Percentiles rank a stretch among this genome's conserved stretches.
Evolutionary conservation across 2,797 vertebrate genomes (phyloP).

Genomic region (Rhinichthys osculus): DNA sequence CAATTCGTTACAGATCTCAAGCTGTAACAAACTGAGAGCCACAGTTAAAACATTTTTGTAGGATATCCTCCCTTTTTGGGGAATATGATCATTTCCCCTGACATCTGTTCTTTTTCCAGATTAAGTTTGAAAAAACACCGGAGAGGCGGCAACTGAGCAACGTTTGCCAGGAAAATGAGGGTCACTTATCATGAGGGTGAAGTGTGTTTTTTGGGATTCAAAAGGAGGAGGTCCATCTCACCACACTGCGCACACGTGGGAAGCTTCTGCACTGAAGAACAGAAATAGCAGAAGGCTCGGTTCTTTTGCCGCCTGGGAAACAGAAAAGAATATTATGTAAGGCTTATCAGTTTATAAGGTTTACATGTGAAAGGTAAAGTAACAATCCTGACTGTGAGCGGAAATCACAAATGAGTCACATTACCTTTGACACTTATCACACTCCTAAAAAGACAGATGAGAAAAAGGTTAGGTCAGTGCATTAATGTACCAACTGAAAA

Average conservation of each 20-base stretch:
- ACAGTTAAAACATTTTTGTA: neutral
- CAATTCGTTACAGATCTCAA: neutral
- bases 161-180: neutral
- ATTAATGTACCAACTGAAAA: neutral
- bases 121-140: neutral
- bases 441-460: slow-evolving; percentile 83
- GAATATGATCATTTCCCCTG: neutral
- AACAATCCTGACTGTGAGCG: neutral
- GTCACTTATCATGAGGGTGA: neutral
- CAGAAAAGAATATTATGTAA: slow-evolving; percentile 30
- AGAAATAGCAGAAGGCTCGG: slow-evolving; percentile 98
- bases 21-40: neutral
- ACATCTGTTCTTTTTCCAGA: neutral
- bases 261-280: slow-evolving; percentile 91
- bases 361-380: too few species aligned
- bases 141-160: neutral
- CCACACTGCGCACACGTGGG: slow-evolving; percentile 97
- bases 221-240: slow-evolving; percentile 76
- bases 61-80: neutral
- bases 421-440: slow-evolving; percentile 98
- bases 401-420: slow-evolving; percentile 16
- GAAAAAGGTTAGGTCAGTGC: neutral
- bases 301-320: slow-evolving; percentile 92
- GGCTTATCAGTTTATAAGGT: too few species aligned
- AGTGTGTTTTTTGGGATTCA: neutral